phyloP scores from a whole-genome alignment of 2,113 vertebrate genomes.

The Isichthys henryi region DNA sequence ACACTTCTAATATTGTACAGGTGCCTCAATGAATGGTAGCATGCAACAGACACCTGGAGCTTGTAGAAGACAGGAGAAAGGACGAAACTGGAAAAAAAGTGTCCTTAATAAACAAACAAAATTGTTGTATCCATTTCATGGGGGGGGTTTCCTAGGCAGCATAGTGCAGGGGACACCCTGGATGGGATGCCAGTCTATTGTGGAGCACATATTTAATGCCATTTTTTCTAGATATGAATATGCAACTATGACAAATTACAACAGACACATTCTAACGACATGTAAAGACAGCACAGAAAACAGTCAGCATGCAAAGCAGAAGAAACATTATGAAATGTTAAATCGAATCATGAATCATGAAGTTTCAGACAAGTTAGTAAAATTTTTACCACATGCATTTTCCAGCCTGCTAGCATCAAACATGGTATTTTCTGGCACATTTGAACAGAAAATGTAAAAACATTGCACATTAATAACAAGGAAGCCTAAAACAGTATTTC shows the following conservation, averaged over 20 bases:
- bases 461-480: background rate
- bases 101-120: too few species aligned
- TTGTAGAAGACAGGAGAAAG: too few species aligned
- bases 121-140: too few species aligned
- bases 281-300: background rate
- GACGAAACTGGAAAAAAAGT: too few species aligned
- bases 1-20: too few species aligned
- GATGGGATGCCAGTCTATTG: background rate
- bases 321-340: background rate
- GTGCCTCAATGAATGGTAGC: too few species aligned
- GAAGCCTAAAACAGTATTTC: background rate
- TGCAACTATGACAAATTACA: background rate
- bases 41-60: too few species aligned
- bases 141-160: too few species aligned
- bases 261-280: background rate
- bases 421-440: background rate
- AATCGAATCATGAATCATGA: background rate
- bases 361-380: background rate
- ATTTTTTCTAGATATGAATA: background rate
- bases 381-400: background rate
- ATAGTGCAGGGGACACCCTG: background rate
- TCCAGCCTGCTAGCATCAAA: background rate
- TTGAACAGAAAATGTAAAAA: background rate
- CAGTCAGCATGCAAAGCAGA: background rate
- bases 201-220: background rate